A percentile compares a stretch with the other conserved stretches of the same genome.
Conservation (phyloP, 1,140 invertebrate genomes). For the Sminthurinus signatus region DNA sequence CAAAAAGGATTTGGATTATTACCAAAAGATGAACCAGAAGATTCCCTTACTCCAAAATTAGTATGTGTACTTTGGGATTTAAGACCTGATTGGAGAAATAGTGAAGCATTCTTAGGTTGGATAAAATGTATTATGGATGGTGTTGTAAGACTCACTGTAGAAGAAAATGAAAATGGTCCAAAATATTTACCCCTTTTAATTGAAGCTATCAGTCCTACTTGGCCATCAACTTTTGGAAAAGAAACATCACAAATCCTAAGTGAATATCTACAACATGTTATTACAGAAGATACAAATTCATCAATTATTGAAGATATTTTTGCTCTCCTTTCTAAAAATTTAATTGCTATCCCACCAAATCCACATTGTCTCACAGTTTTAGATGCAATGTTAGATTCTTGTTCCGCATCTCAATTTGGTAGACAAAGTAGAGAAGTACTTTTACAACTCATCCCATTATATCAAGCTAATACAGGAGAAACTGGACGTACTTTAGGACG, state of each 20-base stretch:
- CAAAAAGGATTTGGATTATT: conserved; percentile 19
- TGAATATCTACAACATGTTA: conserved; percentile 25
- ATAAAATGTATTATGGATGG: conserved; percentile 32
- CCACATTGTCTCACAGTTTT: conserved; percentile 24
- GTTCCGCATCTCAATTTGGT: conserved; percentile 13
- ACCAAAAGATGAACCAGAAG: neutral
- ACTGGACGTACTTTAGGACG: conserved; percentile 18
- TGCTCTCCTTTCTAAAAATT: conserved; percentile 30
- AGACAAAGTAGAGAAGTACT: conserved; percentile 22
- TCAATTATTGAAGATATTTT: conserved; percentile 23
- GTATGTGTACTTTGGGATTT: conserved; percentile 33
- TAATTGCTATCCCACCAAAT: conserved; percentile 39
- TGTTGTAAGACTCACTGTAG: conserved; percentile 10
- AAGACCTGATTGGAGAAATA: conserved; percentile 34
- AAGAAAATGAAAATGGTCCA: neutral
- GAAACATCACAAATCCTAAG: conserved; percentile 9
- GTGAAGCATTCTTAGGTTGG: conserved; percentile 32
- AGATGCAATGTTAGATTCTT: conserved; percentile 14
- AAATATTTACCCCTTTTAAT: conserved; percentile 20
- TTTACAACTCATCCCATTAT: conserved; percentile 31
- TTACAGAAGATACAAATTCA: conserved; percentile 10
- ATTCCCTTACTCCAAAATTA: conserved; percentile 17
- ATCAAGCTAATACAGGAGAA: conserved; percentile 8
- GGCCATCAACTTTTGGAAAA: conserved; percentile 22
- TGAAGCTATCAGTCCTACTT: conserved; percentile 23